Evolutionary conservation across 1,140 invertebrate genomes (phyloP), one percentile per base, ranked within the genome.

Genomic region (Drosophila oshimai): DNA sequence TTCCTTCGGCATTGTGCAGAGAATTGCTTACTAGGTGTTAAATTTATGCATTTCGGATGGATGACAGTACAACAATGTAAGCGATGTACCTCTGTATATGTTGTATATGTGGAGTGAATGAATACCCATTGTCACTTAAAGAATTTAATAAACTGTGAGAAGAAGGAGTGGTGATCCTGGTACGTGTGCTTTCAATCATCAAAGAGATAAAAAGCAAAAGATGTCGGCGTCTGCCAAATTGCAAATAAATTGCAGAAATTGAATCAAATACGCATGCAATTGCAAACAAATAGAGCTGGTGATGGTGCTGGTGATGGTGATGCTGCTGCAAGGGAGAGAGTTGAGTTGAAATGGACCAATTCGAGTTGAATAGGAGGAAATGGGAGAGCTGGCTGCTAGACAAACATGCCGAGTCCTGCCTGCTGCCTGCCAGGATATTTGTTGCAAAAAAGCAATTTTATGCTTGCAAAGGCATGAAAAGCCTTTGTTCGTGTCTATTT

Each of bases 401-500:
- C 68, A 72, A 72, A 72, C 69, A 72, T 54, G 68, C 69, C 57
- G 69, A 42, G 47, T 54, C 69, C 45, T 57, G 53, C 53, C 54
- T 55, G 18, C 53, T 57, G 73, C 45, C 55, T 42, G 70, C 70
- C 76, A 60, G 76, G 81, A 87, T 87, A 87, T 87, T 87, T 87
- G 76, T 87, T 87, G 76, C 81, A 88, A 87, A 87, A 89, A 89
- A 90, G 64, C 88, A 90, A 90, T 90, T 90, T 90, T 90, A 90
- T 84, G 88, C 88, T 90, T 81, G 79, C 83, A 90, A 88, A 90
- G 83, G 88, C 89, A 87, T 90, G 88, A 90, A 90, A 87, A 90
- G 89, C 89, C 89, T 90, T 90, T 90, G 88, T 90, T 90, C 88
- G 88, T 90, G 88, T 90, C 89, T 89, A 90, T 90, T 90, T 90